Evolutionary conservation across 2,113 vertebrate genomes (phyloP), one percentile per base, ranked within the genome.

Genomic region (Glaucidium brasilianum): DNA sequence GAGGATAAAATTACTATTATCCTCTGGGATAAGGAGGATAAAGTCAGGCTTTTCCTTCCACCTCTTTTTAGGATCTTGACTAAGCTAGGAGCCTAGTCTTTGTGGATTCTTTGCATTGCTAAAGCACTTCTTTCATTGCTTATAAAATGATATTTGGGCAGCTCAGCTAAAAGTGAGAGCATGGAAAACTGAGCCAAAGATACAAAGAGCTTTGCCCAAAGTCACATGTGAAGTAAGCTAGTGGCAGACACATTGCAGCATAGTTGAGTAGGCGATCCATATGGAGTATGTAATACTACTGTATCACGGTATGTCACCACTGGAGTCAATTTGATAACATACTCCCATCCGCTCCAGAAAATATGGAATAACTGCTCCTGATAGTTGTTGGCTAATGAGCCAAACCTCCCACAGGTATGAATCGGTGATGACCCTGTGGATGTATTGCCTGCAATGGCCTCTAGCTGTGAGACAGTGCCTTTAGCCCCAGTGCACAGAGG

Each of bases 81-180:
- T 96, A 59, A 91, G 66, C 50, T 66, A 68, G 35, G 29, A 79
- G 43, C 69, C 19, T 35, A 34, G 27, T 62, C 77, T 62, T 64
- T 79, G 52, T 72, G 75, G 87, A 90, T 96, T 92, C 69, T 75
- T 72, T 88, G 49, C 81, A 15, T 64, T 76, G 69, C 87, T 93
- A 25, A 85, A 92, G 49, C 43, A 45, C 43, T 95, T 67, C 59
- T 91, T 95, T 91, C 49, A 11, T 29, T 71, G 80, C 77, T 92
- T 60, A 41, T 72, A 53, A 60, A 94, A 75, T 13, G 2, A 11
- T 91, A 16, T 25, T 87, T 95, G 90, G 73, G 85, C 92, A 93
- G 85, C 69, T 78, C 77, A 91, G 59, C 74, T 73, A 68, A 43
- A 43, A 89, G 81, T 82, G 92, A 91, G 87, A 91, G 71, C 92